Conservation (phyloP, 2,797 vertebrate genomes). For the Hoplostethus mediterraneus region DNA sequence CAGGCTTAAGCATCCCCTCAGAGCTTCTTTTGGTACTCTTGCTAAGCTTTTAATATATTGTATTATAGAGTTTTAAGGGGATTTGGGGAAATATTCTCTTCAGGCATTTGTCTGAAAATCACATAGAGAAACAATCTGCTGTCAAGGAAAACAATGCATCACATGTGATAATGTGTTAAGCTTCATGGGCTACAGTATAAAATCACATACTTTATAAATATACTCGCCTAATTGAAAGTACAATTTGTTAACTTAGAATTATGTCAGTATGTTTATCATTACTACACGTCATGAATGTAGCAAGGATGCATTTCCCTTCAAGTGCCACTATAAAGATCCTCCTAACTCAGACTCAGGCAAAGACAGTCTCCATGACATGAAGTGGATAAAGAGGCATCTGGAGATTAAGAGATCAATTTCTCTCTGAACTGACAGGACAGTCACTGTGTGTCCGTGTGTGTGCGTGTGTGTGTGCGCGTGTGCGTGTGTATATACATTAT, state of each 20-base stretch:
- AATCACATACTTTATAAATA: constrained; percentile 12
- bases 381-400: constrained; percentile 15
- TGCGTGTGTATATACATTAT: not conserved
- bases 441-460: not conserved
- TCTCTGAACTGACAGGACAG: not conserved
- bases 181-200: constrained; percentile 1
- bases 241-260: not conserved
- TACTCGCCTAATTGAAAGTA: not conserved
- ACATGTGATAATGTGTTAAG: constrained; percentile 36
- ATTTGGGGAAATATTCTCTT: constrained; percentile 59
- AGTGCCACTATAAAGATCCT: not conserved
- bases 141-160: constrained; percentile 44
- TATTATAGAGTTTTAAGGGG: constrained; percentile 43
- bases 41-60: constrained; percentile 56
- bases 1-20: constrained; percentile 46
- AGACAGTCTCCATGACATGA: not conserved
- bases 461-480: constrained; percentile 11
- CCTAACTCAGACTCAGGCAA: not conserved
- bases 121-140: constrained; percentile 51
- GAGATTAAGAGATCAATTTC: constrained; percentile 15
- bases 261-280: not conserved
- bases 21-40: constrained; percentile 42
- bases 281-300: not conserved
- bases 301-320: not conserved
- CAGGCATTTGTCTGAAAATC: constrained; percentile 56